These are phyloP conservation scores for Plebejus anna DNA, from an alignment of 2,888 invertebrate genomes.

Conservation along the genomic window DNA sequence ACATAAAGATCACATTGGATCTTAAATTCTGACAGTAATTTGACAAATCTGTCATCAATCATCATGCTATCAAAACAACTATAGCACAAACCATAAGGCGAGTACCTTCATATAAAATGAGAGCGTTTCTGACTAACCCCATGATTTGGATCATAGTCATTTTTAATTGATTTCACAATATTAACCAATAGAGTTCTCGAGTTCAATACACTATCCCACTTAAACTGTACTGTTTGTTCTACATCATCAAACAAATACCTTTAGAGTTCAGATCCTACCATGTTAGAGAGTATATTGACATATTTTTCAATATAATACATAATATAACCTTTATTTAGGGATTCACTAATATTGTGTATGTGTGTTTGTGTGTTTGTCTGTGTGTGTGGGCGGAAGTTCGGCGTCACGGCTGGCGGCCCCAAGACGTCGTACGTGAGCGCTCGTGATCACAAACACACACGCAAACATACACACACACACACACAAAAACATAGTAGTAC, in stretches of 20 bases:
- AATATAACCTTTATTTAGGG: background rate
- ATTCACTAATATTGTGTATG: background rate
- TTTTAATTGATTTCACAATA: background rate
- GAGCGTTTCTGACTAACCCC: background rate
- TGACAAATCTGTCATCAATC: background rate
- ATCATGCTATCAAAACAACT: background rate
- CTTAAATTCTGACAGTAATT: background rate
- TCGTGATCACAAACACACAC: constrained; percentile 11
- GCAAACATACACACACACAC: background rate
- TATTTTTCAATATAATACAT: background rate
- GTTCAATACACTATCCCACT: background rate
- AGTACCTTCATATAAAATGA: background rate
- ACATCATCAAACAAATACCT: background rate
- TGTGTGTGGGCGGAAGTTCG: constrained; percentile 53
- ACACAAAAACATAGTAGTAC: background rate
- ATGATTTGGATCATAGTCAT: too few relatives aligned
- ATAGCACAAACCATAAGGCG: background rate
- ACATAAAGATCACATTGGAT: background rate
- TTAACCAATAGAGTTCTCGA: background rate
- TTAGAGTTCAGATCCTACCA: background rate
- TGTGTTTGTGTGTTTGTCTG: constrained; percentile 30
- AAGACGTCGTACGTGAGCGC: constrained; percentile 18
- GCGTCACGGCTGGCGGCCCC: constrained; percentile 70
- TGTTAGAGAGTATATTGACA: background rate
- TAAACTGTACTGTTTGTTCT: background rate